Conservation (phyloP, 2,888 invertebrate genomes). For the Keiferia lycopersicella region DNA sequence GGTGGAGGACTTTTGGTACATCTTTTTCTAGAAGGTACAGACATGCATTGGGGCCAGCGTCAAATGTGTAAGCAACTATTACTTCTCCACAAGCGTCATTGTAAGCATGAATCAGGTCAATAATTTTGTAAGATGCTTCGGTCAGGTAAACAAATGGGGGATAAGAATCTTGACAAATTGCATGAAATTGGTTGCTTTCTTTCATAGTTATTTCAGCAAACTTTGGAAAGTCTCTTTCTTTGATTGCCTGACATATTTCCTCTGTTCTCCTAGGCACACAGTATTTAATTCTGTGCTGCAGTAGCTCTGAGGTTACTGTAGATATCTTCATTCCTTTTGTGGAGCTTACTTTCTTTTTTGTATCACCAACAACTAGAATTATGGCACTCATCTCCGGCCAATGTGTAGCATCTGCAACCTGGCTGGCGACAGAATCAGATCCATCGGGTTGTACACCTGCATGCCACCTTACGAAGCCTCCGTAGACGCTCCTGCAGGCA, state of each 20-base stretch:
- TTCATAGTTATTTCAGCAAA: constrained; percentile 98
- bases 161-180: constrained; percentile 94
- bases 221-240: constrained; percentile 86
- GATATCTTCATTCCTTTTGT: constrained; percentile 94
- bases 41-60: constrained; percentile 99
- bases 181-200: constrained; percentile 99
- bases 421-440: constrained; percentile 88
- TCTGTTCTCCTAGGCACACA: constrained; percentile 87
- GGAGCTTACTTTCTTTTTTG: constrained; percentile 91
- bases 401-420: constrained; percentile 86
- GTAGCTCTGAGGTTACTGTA: constrained; percentile 90
- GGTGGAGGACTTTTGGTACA: constrained; percentile 84
- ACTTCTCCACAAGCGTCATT: constrained; percentile 85
- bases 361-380: constrained; percentile 93
- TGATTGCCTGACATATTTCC: constrained; percentile 80
- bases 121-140: constrained; percentile 90
- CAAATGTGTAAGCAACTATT: constrained; percentile 97
- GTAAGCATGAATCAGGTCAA: constrained; percentile 90
- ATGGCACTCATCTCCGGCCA: constrained; percentile 96
- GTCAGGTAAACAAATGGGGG: constrained; percentile 97
- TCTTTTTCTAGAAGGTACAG: constrained; percentile 90
- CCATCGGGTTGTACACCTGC: constrained; percentile 85
- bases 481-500: constrained; percentile 96
- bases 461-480: constrained; percentile 97
- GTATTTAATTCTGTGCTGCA: constrained; percentile 86